phyloP scores from a whole-genome alignment of 2,888 invertebrate genomes.

The Stictocephala bisonia region DNA sequence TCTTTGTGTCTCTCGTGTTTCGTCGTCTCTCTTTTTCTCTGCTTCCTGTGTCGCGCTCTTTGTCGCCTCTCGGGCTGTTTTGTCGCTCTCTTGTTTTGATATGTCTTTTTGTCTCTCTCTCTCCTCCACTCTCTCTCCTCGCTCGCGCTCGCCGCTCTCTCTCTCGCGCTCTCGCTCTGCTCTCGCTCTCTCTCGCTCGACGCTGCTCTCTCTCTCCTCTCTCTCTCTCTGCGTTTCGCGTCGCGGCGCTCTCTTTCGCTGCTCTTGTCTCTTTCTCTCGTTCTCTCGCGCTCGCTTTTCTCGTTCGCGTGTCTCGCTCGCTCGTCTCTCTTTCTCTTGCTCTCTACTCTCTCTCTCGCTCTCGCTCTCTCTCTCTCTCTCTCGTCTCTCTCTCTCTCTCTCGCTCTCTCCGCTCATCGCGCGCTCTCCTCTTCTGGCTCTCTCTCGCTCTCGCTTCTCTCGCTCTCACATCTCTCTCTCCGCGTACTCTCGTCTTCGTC shows the following conservation, averaged over 20 bases:
- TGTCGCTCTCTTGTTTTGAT: too few species aligned
- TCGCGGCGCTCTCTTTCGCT: not conserved
- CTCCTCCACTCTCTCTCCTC: too few species aligned
- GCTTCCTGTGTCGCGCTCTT: too few species aligned
- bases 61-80: too few species aligned
- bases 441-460: not conserved
- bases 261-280: not conserved
- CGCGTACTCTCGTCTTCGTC: not conserved
- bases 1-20: too few species aligned
- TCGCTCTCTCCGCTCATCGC: too few species aligned
- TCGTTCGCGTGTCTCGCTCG: too few species aligned
- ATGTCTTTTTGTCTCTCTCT: too few species aligned
- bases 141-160: not conserved
- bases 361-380: too few species aligned
- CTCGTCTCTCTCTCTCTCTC: too few species aligned
- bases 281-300: not conserved
- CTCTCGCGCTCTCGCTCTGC: not conserved
- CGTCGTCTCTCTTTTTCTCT: too few species aligned
- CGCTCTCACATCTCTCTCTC: not conserved
- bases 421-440: not conserved
- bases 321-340: not conserved
- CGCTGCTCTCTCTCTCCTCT: not conserved
- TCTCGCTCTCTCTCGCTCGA: not conserved
- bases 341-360: not conserved
- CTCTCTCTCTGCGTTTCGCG: not conserved